phyloP scores from a whole-genome alignment of 1,140 invertebrate genomes.

The Trichonephila clavipes region DNA sequence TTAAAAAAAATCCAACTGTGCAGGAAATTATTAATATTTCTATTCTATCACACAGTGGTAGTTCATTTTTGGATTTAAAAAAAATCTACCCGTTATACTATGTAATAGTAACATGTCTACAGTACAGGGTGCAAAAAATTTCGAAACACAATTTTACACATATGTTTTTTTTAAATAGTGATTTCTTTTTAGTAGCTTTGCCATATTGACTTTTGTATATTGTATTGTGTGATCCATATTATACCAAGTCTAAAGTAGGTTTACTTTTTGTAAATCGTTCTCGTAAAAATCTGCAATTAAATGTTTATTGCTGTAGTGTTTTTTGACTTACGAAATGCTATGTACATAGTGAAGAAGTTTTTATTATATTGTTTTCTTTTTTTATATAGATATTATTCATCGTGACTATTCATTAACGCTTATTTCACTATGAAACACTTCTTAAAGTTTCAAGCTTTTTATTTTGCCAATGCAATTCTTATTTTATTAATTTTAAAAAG shows the following conservation, averaged over 20 bases:
- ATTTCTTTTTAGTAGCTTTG: slow-evolving; percentile 28
- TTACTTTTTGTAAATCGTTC: slow-evolving; percentile 68
- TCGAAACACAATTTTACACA: not conserved
- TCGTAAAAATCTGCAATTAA: slow-evolving; percentile 21
- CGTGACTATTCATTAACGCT: not conserved
- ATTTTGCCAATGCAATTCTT: too few relatives aligned
- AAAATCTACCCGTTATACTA: too few relatives aligned
- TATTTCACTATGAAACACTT: not conserved
- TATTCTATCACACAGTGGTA: too few relatives aligned
- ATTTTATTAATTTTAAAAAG: too few relatives aligned
- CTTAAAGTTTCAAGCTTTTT: too few relatives aligned
- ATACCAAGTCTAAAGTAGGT: slow-evolving; percentile 37
- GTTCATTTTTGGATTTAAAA: too few relatives aligned
- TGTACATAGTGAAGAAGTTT: slow-evolving; percentile 60
- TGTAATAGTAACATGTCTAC: too few relatives aligned
- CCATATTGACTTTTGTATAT: not conserved
- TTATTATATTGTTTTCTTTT: slow-evolving; percentile 30
- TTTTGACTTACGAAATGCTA: slow-evolving; percentile 50
- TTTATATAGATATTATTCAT: slow-evolving; percentile 11
- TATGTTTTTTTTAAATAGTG: not conserved
- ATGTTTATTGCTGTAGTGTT: slow-evolving; percentile 60
- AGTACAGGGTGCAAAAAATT: too few relatives aligned
- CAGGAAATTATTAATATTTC: too few relatives aligned
- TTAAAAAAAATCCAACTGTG: too few relatives aligned
- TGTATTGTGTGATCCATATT: not conserved